Evolutionary conservation across 2,113 vertebrate genomes (phyloP).

Genomic region (Equus quagga): DNA sequence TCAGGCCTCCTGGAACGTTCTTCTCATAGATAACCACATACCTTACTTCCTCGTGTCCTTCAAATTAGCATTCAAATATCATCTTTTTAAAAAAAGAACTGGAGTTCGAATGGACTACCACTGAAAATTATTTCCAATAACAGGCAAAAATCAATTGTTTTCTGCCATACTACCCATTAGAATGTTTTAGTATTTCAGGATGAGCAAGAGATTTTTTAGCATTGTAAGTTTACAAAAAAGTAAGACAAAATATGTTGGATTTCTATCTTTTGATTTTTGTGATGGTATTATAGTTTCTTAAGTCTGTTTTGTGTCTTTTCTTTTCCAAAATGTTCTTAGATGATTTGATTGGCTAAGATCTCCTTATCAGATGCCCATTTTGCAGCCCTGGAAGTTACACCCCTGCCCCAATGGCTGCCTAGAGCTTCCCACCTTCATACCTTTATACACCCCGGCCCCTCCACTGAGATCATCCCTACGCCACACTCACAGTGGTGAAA

Average conservation of each 20-base stretch:
- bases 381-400: neutral
- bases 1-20: neutral
- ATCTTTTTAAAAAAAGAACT: neutral
- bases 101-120: neutral
- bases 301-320: neutral
- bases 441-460: neutral
- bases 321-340: slow-evolving; percentile 22
- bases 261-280: neutral
- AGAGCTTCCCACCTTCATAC: neutral
- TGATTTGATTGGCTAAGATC: neutral
- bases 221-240: slow-evolving; percentile 25
- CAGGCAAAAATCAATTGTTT: neutral
- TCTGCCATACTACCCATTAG: neutral
- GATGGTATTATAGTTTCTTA: neutral
- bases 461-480: neutral
- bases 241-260: neutral
- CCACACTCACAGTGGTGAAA: neutral
- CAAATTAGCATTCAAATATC: slow-evolving; percentile 21
- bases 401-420: neutral
- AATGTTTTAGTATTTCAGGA: neutral
- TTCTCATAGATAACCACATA: neutral
- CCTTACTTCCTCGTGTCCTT: neutral
- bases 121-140: slow-evolving; percentile 28
- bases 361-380: neutral
- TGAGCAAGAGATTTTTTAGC: neutral